A percentile compares a stretch with the other conserved stretches of the same genome.
Evolutionary conservation across 1,140 invertebrate species (phyloP).

Genomic region (Phymorhynchus buccinoides): DNA sequence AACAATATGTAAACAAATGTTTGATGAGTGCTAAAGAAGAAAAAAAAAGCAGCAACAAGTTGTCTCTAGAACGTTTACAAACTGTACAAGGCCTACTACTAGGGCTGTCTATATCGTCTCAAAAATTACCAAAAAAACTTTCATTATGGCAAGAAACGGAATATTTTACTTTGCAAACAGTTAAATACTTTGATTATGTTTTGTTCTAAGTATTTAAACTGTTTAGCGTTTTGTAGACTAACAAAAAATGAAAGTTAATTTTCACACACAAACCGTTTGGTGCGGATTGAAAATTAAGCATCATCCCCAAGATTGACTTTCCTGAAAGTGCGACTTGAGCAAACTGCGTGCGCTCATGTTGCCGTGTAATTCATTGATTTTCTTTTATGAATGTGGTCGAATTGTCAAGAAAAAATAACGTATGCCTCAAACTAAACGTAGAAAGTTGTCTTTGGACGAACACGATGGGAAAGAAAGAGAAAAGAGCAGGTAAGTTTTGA

Average conservation of each 20-base stretch:
- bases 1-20: too few species aligned
- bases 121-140: neutral
- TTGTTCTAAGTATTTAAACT: neutral
- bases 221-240: neutral
- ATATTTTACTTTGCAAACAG: neutral
- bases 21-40: too few species aligned
- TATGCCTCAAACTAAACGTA: slow-evolving; percentile 44
- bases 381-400: neutral
- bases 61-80: too few species aligned
- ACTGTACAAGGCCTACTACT: too few species aligned
- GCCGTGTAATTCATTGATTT: neutral
- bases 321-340: neutral
- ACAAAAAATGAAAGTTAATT: neutral
- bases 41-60: too few species aligned
- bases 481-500: slow-evolving; percentile 41
- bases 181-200: neutral
- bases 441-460: slow-evolving; percentile 44
- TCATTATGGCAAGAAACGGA: neutral
- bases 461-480: slow-evolving; percentile 36
- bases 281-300: neutral
- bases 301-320: neutral
- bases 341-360: neutral
- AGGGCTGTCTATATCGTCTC: too few species aligned
- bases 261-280: neutral
- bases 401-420: slow-evolving; percentile 7